These are phyloP conservation scores for Dufourea novaeangliae DNA, from an alignment of 1,140 invertebrate species.

Conservation along the genomic window DNA sequence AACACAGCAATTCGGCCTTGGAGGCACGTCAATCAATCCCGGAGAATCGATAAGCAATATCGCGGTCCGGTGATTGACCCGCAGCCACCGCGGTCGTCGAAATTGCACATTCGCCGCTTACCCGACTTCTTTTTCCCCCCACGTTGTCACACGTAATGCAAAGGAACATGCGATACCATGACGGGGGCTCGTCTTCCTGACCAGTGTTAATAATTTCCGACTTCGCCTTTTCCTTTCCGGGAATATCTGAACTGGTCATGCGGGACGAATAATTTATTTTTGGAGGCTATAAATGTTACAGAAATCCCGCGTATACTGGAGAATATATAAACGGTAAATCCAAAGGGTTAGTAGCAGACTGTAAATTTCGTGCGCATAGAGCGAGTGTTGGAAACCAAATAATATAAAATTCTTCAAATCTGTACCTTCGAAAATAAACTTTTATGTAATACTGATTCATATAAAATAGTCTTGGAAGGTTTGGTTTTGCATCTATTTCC, in stretches of 20 bases:
- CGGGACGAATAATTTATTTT: neutral
- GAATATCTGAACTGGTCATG: neutral
- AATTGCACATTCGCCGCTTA: conserved; percentile 56
- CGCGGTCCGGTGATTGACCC: conserved; percentile 66
- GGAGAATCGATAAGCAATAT: conserved; percentile 67
- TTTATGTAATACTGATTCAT: no score
- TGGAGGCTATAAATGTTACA: no score
- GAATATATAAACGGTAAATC: no score
- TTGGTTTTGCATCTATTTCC: no score
- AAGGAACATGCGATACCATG: conserved; percentile 1
- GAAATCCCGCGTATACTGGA: no score
- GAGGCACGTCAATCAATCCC: conserved; percentile 63
- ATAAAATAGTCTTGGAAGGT: no score
- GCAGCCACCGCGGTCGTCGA: conserved; percentile 55
- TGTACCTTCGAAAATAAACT: no score
- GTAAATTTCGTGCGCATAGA: no score
- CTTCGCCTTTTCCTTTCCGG: neutral
- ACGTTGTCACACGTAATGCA: conserved; percentile 1
- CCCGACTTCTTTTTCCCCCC: conserved; percentile 37
- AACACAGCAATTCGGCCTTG: conserved; percentile 43
- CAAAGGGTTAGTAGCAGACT: no score
- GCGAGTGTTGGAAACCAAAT: no score
- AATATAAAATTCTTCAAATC: no score
- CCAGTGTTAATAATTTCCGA: conserved; percentile 3
- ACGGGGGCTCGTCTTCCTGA: neutral